A percentile compares a stretch with the other conserved stretches of the same genome.
Evolutionary conservation across 2,888 invertebrate genomes (phyloP).

Genomic region (Agrochola circellaris): DNA sequence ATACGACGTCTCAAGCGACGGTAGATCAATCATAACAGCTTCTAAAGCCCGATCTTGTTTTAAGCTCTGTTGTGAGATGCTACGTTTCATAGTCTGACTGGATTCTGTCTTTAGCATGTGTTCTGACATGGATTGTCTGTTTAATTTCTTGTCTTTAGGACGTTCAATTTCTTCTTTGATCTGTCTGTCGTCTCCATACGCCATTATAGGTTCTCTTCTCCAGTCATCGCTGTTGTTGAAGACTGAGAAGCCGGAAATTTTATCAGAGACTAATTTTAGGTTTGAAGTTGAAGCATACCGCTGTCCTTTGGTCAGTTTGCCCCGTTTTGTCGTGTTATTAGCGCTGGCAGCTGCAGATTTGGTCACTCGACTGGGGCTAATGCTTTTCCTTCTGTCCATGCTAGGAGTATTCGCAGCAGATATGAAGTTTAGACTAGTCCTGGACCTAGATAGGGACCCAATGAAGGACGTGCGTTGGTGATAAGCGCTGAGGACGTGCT

Average conservation of each 20-base stretch:
- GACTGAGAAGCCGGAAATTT: conserved; percentile 86
- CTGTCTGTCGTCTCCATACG: conserved; percentile 75
- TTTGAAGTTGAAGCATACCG: conserved; percentile 86
- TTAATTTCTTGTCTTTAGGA: conserved; percentile 72
- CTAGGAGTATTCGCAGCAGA: conserved; percentile 80
- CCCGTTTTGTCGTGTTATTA: conserved; percentile 77
- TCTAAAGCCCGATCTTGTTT: conserved; percentile 85
- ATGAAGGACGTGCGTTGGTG: conserved; percentile 88
- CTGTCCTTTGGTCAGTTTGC: conserved; percentile 77
- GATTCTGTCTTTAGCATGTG: conserved; percentile 73
- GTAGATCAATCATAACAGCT: conserved; percentile 85
- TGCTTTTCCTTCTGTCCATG: conserved; percentile 80
- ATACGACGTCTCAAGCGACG: conserved; percentile 77
- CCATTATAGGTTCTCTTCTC: conserved; percentile 85
- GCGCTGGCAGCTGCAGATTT: conserved; percentile 80
- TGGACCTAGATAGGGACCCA: conserved; percentile 89
- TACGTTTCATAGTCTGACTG: conserved; percentile 73
- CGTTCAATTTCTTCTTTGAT: conserved; percentile 73
- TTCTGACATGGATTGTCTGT: conserved; percentile 83
- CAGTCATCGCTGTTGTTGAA: conserved; percentile 78
- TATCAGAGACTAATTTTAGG: conserved; percentile 84
- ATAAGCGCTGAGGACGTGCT: conserved; percentile 82
- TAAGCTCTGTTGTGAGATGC: conserved; percentile 84
- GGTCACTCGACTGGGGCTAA: conserved; percentile 78
- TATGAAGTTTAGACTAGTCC: conserved; percentile 88